Conservation (phyloP, 2,888 invertebrate species). For the Heliconius ethilla region DNA sequence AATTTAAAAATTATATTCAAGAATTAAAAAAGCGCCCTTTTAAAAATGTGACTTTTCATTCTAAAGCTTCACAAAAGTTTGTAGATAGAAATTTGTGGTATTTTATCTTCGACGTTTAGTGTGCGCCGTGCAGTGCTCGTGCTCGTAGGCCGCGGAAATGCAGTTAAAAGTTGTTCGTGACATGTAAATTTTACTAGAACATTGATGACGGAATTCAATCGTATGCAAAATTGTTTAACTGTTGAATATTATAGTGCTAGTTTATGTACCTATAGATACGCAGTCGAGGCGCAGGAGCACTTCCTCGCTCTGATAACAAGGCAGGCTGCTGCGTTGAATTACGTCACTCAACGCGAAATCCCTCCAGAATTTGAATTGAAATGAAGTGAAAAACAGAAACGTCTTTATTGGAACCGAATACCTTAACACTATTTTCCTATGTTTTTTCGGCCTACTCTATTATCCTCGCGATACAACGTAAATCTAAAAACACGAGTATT, state of each 20-base stretch:
- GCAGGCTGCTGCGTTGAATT: too few species aligned
- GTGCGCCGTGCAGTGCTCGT: not conserved
- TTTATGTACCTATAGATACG: not conserved
- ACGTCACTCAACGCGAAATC: too few species aligned
- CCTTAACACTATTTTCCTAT: too few species aligned
- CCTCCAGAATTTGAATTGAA: too few species aligned
- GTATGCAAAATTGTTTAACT: constrained; percentile 25
- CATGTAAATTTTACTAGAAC: constrained; percentile 28
- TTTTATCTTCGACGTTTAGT: not conserved
- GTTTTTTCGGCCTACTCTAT: too few species aligned
- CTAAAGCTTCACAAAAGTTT: not conserved
- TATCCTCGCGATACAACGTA: too few species aligned
- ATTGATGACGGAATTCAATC: constrained; percentile 21
- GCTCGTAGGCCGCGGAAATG: constrained; percentile 6
- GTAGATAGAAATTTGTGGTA: constrained; percentile 8
- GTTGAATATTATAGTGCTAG: constrained; percentile 13
- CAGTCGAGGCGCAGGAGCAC: too few species aligned
- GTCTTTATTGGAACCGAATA: too few species aligned
- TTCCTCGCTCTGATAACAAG: too few species aligned
- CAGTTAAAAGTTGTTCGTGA: constrained; percentile 28
- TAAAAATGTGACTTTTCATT: not conserved
- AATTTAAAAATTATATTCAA: too few species aligned
- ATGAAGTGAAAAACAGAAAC: too few species aligned
- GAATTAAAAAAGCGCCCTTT: not conserved
- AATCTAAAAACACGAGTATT: too few species aligned